Conservation (phyloP, 35 echinoderm and acorn worm genomes). For the Stichopus chloronotus region DNA sequence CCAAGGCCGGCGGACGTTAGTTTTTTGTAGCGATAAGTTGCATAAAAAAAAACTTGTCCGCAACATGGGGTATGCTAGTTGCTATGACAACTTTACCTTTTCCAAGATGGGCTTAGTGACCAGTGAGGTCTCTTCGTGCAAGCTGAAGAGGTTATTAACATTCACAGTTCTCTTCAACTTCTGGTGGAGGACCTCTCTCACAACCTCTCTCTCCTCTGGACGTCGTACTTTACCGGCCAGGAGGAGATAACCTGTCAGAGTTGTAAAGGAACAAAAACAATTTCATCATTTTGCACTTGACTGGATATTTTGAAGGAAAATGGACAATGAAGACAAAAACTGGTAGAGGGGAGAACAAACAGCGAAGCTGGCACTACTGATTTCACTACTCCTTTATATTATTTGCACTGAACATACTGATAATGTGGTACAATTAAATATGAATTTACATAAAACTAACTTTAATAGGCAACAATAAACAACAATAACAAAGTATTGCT, state of each 20-base stretch:
- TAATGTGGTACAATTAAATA: too few species aligned
- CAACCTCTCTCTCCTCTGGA: constrained; percentile 69
- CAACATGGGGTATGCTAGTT: too few species aligned
- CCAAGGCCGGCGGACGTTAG: too few species aligned
- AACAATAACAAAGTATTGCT: too few species aligned
- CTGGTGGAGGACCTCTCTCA: constrained; percentile 83
- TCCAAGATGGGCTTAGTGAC: constrained; percentile 77
- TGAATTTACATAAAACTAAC: too few species aligned
- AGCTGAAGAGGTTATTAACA: constrained; percentile 70
- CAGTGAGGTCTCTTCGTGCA: constrained; percentile 64
- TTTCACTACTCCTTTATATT: too few species aligned
- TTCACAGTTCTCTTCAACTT: constrained; percentile 85
- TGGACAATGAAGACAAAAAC: background rate
- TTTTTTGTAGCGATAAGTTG: too few species aligned
- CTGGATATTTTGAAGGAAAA: background rate
- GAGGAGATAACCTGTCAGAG: constrained; percentile 72
- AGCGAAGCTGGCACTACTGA: too few species aligned
- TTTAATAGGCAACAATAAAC: too few species aligned
- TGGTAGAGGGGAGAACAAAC: background rate
- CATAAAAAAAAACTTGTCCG: too few species aligned
- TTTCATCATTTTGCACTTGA: background rate
- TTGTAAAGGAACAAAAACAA: background rate
- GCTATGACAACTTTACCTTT: constrained; percentile 40
- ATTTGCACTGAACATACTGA: too few species aligned
- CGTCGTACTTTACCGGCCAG: constrained; percentile 86